Base-by-base conservation (phyloP, 2,113 vertebrate species). In the Microtus richardsoni region DNA sequence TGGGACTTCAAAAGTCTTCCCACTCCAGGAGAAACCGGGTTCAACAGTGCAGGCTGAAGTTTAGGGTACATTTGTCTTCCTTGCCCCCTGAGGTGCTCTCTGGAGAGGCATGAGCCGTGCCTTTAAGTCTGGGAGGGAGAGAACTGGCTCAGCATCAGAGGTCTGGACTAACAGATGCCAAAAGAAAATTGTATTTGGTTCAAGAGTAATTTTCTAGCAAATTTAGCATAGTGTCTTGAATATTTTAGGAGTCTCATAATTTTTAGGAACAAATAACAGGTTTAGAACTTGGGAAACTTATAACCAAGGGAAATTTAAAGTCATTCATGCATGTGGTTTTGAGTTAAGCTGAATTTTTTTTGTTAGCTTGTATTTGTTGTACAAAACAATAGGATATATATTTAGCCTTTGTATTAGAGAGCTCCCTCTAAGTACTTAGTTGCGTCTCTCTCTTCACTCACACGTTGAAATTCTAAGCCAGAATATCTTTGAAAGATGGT, bases 261-360 rank as follows among this genome's bases (percentile, higher is more conserved):
- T 88, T 89, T 91, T 78, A 79, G 12, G 88, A 80, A 79, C 30
- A 77, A 89, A 74, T 41, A 41, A 14, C 44, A 44, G 22, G 52
- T 75, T 97, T 89, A 89, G 22, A 86, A 78, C 24, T 87, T 94
- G 60, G 73, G 44, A 91, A 94, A 70, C 73, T 24, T 44, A 3
- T 41, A 49, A 60, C 17, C 17, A 73, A 71, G 28, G 70, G 7
- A 70, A 90, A 92, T 79, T 66, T 90, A 39, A 96, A 93, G 44
- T 36, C 5, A 68, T n/a, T 60, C 11, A 4, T 75, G 12, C 13
- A 62, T 80, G 66, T 86, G 28, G 39, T 68, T 79, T 74, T n/a
- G 41, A 77, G 30, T 93, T 44, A 92, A 58, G 41, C 54, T 74
- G 49, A 89, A 74, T 24, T 49, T 91, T 91, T 92, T 91, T 78